A percentile compares a stretch with the other conserved stretches of the same genome.
These are phyloP conservation scores for Labeo rohita DNA, from an alignment of 2,113 vertebrate species.

Conservation along the genomic window DNA sequence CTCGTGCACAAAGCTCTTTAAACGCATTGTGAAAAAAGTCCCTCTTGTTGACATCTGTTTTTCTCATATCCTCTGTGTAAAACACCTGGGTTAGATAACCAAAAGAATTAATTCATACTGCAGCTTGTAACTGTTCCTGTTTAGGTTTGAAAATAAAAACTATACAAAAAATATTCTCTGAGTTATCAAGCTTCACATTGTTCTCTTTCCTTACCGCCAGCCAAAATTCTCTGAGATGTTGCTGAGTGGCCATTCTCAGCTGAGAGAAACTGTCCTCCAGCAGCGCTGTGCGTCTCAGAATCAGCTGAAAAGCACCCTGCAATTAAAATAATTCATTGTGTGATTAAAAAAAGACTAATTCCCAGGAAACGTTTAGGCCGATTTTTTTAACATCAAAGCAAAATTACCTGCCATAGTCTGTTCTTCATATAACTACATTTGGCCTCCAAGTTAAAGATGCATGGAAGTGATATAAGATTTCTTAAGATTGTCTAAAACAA, in stretches of 20 bases:
- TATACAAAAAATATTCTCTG: not conserved
- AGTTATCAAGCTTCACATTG: not conserved
- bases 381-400: not conserved
- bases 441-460: slow-evolving; percentile 59
- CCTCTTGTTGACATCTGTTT: slow-evolving; percentile 57
- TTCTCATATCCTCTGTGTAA: slow-evolving; percentile 68
- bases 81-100: slow-evolving; percentile 70
- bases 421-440: slow-evolving; percentile 49
- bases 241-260: slow-evolving; percentile 57
- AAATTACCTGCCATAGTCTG: not conserved
- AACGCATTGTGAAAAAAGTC: slow-evolving; percentile 79
- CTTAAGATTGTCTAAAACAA: slow-evolving; percentile 17
- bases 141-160: not conserved
- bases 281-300: slow-evolving; percentile 66
- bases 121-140: not conserved
- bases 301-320: slow-evolving; percentile 16
- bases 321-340: not conserved
- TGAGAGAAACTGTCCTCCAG: slow-evolving; percentile 69
- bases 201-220: slow-evolving; percentile 51
- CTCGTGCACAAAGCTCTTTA: slow-evolving; percentile 69
- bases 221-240: slow-evolving; percentile 59
- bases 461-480: slow-evolving; percentile 16
- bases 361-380: not conserved
- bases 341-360: not conserved
- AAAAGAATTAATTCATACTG: not conserved